Evolutionary conservation across 2,888 invertebrate genomes (phyloP), one percentile per base, ranked within the genome.

Genomic region (Leucophenga montana): DNA sequence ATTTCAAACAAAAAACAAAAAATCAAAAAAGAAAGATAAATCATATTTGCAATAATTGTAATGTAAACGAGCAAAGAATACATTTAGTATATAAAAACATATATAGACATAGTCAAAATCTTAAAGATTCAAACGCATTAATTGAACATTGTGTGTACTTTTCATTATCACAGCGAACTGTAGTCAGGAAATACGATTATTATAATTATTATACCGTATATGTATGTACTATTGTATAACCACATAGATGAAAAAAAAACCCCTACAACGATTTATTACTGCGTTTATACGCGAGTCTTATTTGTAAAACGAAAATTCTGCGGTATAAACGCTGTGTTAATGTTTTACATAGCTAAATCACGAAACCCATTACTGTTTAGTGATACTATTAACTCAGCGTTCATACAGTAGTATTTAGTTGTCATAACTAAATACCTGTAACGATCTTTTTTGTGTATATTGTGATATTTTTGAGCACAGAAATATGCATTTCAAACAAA

Each of bases 91-190:
- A 11, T 65, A 59, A 61, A 18, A 18, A 48, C n/a, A n/a, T n/a
- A 71, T 46, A 67, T 67, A 72, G 62, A 73, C 75, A 74, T 78
- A 83, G 83, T 76, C 77, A 79, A 77, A 80, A 80, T 81, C 83
- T 83, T 71, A 73, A 82, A 82, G 81, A 82, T 83, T 78, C 53
- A 4, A 16, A 53, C 8, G 18, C 53, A 16, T 6, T n/a, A n/a
- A 53, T 18, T 20, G 69, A 66, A 74, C 65, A 76, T 71, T 76
- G 57, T 71, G 56, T 62, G 27, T 68, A 54, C 16, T 44, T 27
- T 22, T 22, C 33, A 62, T 68, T 14, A 22, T 50, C 14, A 59
- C 44, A 18, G 68, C 68, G 67, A 67, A 78, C 66, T 54, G 71
- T 75, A 82, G 83, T 81, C 81, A 83, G 75, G 75, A n/a, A 78